Evolutionary conservation across 2,797 vertebrate species (phyloP).

Genomic region (Pachyuromys duprasi): DNA sequence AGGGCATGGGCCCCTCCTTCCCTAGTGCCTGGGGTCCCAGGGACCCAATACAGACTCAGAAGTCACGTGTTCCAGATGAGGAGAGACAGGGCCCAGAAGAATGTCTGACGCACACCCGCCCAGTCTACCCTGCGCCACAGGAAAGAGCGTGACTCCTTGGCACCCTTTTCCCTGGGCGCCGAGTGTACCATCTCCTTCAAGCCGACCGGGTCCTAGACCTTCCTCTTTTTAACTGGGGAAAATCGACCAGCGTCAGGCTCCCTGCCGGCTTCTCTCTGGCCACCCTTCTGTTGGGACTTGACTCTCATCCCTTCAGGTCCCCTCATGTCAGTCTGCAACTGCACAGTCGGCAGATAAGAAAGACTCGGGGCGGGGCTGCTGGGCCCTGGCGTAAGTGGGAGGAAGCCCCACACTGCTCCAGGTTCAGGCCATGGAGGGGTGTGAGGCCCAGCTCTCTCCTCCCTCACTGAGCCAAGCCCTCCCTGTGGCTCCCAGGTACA

Average conservation of each 20-base stretch:
- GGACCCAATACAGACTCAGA: not conserved
- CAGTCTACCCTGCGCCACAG: not conserved
- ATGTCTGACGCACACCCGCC: not conserved
- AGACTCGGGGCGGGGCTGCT: not conserved
- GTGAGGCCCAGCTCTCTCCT: not conserved
- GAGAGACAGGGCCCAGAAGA: not conserved
- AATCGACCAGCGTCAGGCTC: not conserved
- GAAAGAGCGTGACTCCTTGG: not conserved
- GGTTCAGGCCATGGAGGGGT: not conserved
- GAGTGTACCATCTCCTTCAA: too few species aligned
- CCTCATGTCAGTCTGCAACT: not conserved
- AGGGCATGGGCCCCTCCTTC: not conserved
- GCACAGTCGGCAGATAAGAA: not conserved
- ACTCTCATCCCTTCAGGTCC: not conserved
- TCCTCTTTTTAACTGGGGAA: not conserved
- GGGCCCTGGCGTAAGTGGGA: not conserved
- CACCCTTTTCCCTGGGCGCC: not conserved
- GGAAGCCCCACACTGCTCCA: accelerated
- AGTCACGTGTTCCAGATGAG: not conserved
- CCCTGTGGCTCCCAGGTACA: not conserved
- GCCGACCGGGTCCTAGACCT: too few species aligned
- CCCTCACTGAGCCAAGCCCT: not conserved
- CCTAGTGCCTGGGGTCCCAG: not conserved
- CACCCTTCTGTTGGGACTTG: not conserved
- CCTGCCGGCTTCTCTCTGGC: not conserved